Percentiles rank a stretch among this genome's conserved stretches.
Evolutionary conservation across 2,113 vertebrate species (phyloP).

Genomic region (Axis porcinus): DNA sequence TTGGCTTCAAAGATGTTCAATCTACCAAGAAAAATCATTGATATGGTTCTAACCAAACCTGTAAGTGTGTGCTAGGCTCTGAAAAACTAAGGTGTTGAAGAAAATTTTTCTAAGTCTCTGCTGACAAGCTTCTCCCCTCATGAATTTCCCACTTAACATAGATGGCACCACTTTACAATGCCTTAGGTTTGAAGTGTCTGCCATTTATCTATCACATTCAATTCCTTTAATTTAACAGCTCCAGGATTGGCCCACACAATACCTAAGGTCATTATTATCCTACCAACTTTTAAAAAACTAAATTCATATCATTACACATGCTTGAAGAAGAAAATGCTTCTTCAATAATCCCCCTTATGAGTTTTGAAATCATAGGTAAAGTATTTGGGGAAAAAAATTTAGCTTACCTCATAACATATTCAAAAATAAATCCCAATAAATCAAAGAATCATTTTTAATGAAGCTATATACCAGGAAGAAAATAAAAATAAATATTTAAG

Average conservation of each 20-base stretch:
- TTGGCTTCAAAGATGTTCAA: not conserved
- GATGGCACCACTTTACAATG: not conserved
- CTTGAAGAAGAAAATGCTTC: not conserved
- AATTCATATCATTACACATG: not conserved
- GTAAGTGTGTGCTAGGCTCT: not conserved
- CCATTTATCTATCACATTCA: not conserved
- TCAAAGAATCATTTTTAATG: not conserved
- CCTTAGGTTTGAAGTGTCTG: not conserved
- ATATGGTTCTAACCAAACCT: conserved; percentile 9
- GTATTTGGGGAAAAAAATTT: not conserved
- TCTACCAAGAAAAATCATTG: not conserved
- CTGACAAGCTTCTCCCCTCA: not conserved
- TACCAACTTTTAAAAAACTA: not conserved
- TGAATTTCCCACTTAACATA: not conserved
- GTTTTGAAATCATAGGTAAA: not conserved
- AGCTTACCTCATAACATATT: not conserved
- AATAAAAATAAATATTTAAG: not conserved
- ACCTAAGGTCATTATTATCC: not conserved
- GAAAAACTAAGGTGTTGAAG: not conserved
- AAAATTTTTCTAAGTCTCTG: not conserved
- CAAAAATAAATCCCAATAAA: not conserved
- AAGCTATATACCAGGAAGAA: not conserved
- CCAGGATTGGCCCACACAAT: not conserved
- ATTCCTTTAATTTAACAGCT: not conserved
- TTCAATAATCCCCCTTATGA: not conserved